Conservation (phyloP, 2,113 vertebrate species). For the Malurus cyaneus region DNA sequence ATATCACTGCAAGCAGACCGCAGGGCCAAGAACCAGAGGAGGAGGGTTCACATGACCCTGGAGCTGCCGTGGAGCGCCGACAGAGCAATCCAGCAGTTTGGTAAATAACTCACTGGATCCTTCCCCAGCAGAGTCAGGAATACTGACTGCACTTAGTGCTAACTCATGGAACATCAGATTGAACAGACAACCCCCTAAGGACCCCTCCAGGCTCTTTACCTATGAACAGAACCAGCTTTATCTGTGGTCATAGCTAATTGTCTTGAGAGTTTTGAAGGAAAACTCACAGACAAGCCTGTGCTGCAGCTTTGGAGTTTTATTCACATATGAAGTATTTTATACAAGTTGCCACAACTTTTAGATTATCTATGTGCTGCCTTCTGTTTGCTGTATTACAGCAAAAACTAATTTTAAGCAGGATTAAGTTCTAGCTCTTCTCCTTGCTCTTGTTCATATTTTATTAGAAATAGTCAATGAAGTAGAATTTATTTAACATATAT, state of each 20-base stretch:
- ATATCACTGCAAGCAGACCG: conserved; percentile 97
- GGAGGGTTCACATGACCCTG: conserved; percentile 96
- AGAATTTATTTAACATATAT: background rate
- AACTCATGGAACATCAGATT: background rate
- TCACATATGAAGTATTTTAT: background rate
- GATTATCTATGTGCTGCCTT: background rate
- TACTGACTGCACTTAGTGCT: background rate
- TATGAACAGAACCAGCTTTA: background rate
- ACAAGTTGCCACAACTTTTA: background rate
- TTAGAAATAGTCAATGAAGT: background rate
- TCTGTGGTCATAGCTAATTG: background rate
- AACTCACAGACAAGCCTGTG: background rate
- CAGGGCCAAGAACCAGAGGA: conserved; percentile 92
- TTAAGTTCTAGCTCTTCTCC: background rate
- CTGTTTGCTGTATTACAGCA: background rate
- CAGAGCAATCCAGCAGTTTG: conserved; percentile 96
- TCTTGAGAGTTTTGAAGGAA: background rate
- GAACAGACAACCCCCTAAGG: background rate
- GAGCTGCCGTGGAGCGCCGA: conserved; percentile 97
- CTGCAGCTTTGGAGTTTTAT: background rate
- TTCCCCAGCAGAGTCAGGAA: background rate
- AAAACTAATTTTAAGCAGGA: background rate
- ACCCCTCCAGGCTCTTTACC: background rate
- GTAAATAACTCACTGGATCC: conserved; percentile 59
- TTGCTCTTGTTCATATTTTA: background rate